Base-by-base conservation (phyloP, 2,797 vertebrate genomes). In the Falco cherrug region DNA sequence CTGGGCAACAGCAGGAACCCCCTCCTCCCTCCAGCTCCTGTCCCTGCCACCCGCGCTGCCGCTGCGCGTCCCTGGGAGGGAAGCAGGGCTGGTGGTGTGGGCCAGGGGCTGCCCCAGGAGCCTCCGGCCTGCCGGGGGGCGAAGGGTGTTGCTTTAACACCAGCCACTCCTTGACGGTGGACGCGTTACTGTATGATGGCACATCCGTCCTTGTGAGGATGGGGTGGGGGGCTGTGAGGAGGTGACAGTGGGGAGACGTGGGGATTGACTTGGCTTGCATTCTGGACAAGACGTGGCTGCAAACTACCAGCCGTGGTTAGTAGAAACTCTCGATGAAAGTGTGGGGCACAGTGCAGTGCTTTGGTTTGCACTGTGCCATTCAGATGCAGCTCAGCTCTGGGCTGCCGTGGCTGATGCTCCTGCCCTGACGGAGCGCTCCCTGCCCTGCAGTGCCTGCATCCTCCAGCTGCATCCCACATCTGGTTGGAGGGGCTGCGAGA, bases 1-100 rank as follows among this genome's bases (percentile, higher is more conserved):
- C 97, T 97, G 97, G 98, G 98, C 97, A 97, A 78, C 93, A 97
- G 97, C 87, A 78, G 97, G 91, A 92, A n/a, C 96, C 97, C 95
- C 87, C 96, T 93, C 94, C 97, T 86, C 70, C 26, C 57, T 65
- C 74, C 76, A 1, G 4, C 91, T 64, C 51, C 64, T 6, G 1
- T 91, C 71, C 80, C 84, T 31, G 79, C 90, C 45, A 63, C 87
- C 91, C 13, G n/a, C 1, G 2, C 90, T 15, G 54, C 83, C 11
- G 50, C 94, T 6, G 31, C 47, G 3, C 0, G 3, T 84, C 77
- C 78, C 90, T 5, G 2, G 45, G 87, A 89, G 83, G 68, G 54
- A 19, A 7, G 75, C 75, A 82, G 41, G 87, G 78, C 89, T 2
- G 43, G 78, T 26, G 85, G 16, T 1, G 1, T 1, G 2, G 81